Evolutionary conservation across 2,888 invertebrate species (phyloP).

Genomic region (Diplolepis rosae): DNA sequence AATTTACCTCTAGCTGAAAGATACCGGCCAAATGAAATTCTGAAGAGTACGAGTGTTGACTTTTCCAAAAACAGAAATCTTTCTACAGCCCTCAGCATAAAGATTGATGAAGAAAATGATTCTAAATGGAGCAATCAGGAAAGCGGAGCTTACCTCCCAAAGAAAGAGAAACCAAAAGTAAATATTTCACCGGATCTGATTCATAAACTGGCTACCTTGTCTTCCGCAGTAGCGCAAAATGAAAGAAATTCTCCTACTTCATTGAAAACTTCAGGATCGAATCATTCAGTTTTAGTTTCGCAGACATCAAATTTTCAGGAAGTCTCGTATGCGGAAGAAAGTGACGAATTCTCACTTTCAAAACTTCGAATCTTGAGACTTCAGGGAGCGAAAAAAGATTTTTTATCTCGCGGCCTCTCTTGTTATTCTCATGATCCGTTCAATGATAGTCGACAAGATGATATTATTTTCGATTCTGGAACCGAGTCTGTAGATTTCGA

Average conservation of each 20-base stretch:
- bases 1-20: conserved; percentile 49
- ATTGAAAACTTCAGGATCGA: not conserved
- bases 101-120: not conserved
- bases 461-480: conserved; percentile 1
- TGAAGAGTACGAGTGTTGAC: conserved; percentile 38
- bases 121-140: not conserved
- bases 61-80: conserved; percentile 25
- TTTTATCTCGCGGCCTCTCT: conserved; percentile 75
- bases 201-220: conserved; percentile 55
- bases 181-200: conserved; percentile 54
- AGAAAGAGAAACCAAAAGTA: conserved; percentile 14
- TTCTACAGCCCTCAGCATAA: conserved; percentile 12
- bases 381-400: conserved; percentile 83
- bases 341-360: conserved; percentile 58
- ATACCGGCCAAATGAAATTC: conserved; percentile 32
- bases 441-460: conserved; percentile 26
- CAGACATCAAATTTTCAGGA: conserved; percentile 9
- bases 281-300: not conserved
- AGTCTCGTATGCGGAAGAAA: conserved; percentile 32
- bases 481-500: conserved; percentile 30
- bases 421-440: conserved; percentile 49
- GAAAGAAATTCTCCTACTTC: not conserved
- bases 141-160: not conserved
- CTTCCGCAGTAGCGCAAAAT: conserved; percentile 48
- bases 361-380: conserved; percentile 78